phyloP scores from a whole-genome alignment of 2,797 vertebrate genomes.

The Mormyrus hasselquistii region DNA sequence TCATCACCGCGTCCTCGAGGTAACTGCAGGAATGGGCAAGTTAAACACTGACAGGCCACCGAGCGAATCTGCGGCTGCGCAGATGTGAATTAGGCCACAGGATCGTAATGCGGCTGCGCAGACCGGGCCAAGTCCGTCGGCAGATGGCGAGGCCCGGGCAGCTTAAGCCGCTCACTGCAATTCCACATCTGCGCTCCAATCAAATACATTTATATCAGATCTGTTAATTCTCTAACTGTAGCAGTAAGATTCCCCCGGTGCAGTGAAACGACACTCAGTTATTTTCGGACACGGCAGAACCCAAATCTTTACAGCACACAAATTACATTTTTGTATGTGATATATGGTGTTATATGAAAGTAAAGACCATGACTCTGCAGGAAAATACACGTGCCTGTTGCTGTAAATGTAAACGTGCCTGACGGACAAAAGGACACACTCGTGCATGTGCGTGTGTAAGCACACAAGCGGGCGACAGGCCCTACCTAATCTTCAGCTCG shows the following conservation, averaged over 20 bases:
- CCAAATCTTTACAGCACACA: not conserved
- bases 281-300: not conserved
- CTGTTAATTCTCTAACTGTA: constrained; percentile 16
- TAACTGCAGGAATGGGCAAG: constrained; percentile 62
- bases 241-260: not conserved
- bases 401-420: too few relatives aligned
- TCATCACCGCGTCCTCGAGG: constrained; percentile 94
- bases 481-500: constrained; percentile 93
- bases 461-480: not conserved
- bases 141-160: constrained; percentile 34
- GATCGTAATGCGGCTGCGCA: not conserved
- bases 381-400: not conserved
- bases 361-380: not conserved
- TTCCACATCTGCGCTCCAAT: constrained; percentile 35
- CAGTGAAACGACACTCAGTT: not conserved
- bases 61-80: not conserved
- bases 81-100: not conserved
- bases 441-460: constrained; percentile 20
- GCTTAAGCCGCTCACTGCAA: constrained; percentile 24
- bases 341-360: not conserved
- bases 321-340: not conserved
- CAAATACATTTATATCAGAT: constrained; percentile 26
- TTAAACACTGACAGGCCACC: not conserved
- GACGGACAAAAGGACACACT: not conserved
- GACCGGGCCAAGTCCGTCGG: not conserved